Conservation (phyloP, 2,113 vertebrate species). For the Danionella cerebrum region DNA sequence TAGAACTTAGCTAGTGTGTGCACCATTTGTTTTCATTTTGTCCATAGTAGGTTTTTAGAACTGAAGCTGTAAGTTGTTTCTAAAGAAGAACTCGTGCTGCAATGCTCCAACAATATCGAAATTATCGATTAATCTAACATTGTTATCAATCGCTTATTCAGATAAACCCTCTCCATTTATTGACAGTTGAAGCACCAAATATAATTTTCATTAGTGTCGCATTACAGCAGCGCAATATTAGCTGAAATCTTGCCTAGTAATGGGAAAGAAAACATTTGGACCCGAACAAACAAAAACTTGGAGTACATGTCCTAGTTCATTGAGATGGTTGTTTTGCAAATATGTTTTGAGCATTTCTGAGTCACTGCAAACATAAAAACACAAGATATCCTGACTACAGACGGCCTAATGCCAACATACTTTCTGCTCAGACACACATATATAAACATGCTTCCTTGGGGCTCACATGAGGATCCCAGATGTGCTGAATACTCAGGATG, state of each 20-base stretch:
- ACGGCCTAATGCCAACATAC: background rate
- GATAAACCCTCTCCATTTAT: no score
- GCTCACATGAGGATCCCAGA: slow-evolving; percentile 30
- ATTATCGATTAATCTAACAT: no score
- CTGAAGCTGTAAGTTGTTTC: background rate
- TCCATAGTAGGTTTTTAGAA: background rate
- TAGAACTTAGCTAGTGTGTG: background rate
- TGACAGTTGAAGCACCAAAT: no score
- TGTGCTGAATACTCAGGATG: slow-evolving; percentile 27
- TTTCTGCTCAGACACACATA: background rate
- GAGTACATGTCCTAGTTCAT: background rate
- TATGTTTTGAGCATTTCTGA: background rate
- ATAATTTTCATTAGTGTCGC: no score
- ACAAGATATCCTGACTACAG: background rate
- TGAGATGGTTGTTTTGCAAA: background rate
- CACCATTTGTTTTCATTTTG: background rate
- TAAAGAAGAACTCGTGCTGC: background rate
- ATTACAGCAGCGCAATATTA: no score
- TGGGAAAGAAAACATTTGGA: no score
- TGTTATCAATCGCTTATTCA: no score
- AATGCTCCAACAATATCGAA: background rate
- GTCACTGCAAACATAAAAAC: background rate
- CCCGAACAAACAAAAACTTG: no score
- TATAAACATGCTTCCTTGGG: background rate
- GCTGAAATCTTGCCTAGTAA: no score